Base-by-base conservation (phyloP, 1,140 invertebrate species). In the Choristoneura fumiferana region DNA sequence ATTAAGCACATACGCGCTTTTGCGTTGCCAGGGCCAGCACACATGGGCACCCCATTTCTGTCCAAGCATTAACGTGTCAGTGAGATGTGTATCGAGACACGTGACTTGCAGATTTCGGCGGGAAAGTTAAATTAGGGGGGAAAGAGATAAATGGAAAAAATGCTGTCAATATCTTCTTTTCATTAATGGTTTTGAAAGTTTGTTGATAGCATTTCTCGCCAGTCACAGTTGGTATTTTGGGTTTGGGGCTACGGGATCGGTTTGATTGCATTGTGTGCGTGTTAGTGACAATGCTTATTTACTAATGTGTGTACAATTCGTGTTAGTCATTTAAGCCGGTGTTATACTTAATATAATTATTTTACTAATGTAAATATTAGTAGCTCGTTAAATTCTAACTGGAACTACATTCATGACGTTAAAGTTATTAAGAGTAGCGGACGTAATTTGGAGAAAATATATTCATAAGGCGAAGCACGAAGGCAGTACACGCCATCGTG, bases 101-200 rank as follows among this genome's bases (percentile, higher is more conserved):
- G 55, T 75, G 72, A 75, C 69, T 75, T 65, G 72, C 69, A 60
- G 15, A 57, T 65, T 52, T 59, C 45, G 37, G 22, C 45, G 54
- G 59, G 63, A 39, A 75, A 75, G 64, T 75, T 75, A 75, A 75
- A 75, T 75, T 71, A 71, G 56, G 62, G 70, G 65, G 60, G n/a
- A n/a, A n/a, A 66, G 70, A 71, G 72, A 75, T 75, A 75, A 75
- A 75, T 75, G 72, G 72, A 62, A 63, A 62, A 59, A 64, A 62
- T 15, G 33, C 69, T 71, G 72, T 75, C 72, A 71, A 71, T 71
- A 71, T 69, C 60, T 66, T 58, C 64, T 63, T 71, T 75, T 71
- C 69, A 71, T 74, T 74, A 74, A 67, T 74, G 69, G 60, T 58
- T 65, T 61, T 43, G 58, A 67, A 68, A 66, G 66, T 66, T 69